Conservation (phyloP, 2,888 invertebrate genomes). For the Calameuta pallipes region DNA sequence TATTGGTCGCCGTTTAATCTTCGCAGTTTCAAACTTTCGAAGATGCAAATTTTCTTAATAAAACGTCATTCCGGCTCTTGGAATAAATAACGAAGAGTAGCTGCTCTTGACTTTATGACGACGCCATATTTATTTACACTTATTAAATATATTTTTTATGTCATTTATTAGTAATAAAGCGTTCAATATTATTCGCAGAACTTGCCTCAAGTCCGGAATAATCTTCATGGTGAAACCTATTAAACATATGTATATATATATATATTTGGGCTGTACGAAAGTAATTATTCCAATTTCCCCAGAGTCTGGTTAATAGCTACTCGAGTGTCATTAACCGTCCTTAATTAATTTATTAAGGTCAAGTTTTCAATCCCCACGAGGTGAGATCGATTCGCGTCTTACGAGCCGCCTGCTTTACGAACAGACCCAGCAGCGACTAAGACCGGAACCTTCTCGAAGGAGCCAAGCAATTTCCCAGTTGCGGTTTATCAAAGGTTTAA, state of each 20-base stretch:
- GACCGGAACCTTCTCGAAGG: not conserved
- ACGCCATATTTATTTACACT: no score
- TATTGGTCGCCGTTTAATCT: not conserved
- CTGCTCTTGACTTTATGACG: no score
- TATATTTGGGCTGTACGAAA: not conserved
- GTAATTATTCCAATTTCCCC: not conserved
- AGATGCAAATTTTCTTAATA: no score
- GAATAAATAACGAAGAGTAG: no score
- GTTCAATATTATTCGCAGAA: not conserved
- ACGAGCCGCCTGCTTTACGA: not conserved
- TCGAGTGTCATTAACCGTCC: conserved; percentile 5
- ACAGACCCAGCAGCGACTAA: not conserved
- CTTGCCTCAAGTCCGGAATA: not conserved
- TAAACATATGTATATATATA: not conserved
- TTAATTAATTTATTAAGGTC: conserved; percentile 15
- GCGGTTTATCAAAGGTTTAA: not conserved
- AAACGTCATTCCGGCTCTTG: no score
- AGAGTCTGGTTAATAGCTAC: conserved; percentile 1
- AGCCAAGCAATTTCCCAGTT: not conserved
- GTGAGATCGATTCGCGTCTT: not conserved
- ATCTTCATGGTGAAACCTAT: not conserved
- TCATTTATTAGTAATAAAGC: no score
- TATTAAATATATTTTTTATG: no score
- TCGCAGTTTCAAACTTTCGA: not conserved
- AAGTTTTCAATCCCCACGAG: conserved; percentile 4